Base-by-base conservation (phyloP, 2,113 vertebrate genomes). In the Gallinago paraguaiae region DNA sequence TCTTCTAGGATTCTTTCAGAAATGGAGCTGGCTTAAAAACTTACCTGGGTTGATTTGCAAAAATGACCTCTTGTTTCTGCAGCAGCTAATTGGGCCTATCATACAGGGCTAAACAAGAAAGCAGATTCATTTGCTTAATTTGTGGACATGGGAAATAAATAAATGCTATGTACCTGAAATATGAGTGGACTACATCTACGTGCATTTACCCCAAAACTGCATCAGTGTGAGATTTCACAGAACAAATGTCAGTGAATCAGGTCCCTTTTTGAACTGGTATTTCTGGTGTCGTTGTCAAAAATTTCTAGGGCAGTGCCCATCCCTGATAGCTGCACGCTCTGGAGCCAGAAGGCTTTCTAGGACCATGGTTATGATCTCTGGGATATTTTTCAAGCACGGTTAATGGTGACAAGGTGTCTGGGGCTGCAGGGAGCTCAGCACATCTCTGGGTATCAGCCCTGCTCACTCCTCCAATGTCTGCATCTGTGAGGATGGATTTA, bases 41-140 rank as follows among this genome's bases (percentile, higher is more conserved):
- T 53, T 41, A 11, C 0, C 19, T 3, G 1, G 24, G 25, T 56
- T 0, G 0, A n/a, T 54, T 53, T 74, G 54, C 59, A 65, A 83
- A 95, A 88, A 77, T 75, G 65, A 67, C 64, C 28, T 54, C 76
- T 86, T 57, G 37, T 23, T 69, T 68, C 83, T 94, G 48, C 51
- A 20, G 17, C 65, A 76, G 78, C 27, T 93, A 59, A 86, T n/a
- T 83, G 14, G 24, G 13, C 4, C 14, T 63, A 5, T 41, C 18
- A n/a, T 17, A 13, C 24, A 33, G 6, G 17, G 31, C 22, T 82
- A 68, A 86, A 54, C 4, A 43, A 79, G 28, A 31, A 79, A 57
- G 17, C 6, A 35, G 41, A 4, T 67, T 90, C 27, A 35, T 70
- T 63, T 25, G 65, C 16, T n/a, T 70, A 5, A 50, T 75, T 45